Base-by-base conservation (phyloP, 2,113 vertebrate genomes). In the Sprattus sprattus region DNA sequence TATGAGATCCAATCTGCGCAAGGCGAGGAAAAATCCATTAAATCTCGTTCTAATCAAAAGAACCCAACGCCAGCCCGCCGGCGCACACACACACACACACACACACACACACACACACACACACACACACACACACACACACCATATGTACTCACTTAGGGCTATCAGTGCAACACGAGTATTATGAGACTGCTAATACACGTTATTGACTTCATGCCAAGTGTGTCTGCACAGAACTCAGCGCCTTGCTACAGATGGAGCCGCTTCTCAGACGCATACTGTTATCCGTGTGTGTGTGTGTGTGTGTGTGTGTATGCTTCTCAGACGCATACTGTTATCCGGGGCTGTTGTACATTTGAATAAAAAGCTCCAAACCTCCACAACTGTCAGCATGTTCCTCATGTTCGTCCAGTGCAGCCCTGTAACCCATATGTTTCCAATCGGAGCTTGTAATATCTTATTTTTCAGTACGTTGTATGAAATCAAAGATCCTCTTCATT, bases 171-270 rank as follows among this genome's bases (percentile, higher is more conserved):
- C 71, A 32, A 32, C 32, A 84, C 89, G 83, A 89, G 88, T 90
- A 93, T 91, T 92, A 90, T 82, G 90, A 88, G 84, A 91, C 89
- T 92, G 91, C 93, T 11, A 52, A 84, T 92, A 91, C 85, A 82
- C 89, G 8, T 87, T 95, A 94, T 94, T 94, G 94, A 95, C 94
- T 93, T 91, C 82, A 92, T 60, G 90, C 93, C 89, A 91, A 91
- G 93, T 92, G 91, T 92, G 91, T 91, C 93, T 92, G 91, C 93
- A 92, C 93, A 82, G 90, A 92, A 92, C 90, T 93, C 89, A 82
- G 86, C 45, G 45, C 92, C 92, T 93, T 90, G 32, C 89, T 91
- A 89, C 87, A 92, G 92, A 93, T 90, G 67, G 8, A 89, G 83
- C 86, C 90, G 71, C 54, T 0, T 93, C 91, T 88, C 64, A 91